Evolutionary conservation across 1,140 invertebrate species (phyloP).

Genomic region (Grapholita molesta): DNA sequence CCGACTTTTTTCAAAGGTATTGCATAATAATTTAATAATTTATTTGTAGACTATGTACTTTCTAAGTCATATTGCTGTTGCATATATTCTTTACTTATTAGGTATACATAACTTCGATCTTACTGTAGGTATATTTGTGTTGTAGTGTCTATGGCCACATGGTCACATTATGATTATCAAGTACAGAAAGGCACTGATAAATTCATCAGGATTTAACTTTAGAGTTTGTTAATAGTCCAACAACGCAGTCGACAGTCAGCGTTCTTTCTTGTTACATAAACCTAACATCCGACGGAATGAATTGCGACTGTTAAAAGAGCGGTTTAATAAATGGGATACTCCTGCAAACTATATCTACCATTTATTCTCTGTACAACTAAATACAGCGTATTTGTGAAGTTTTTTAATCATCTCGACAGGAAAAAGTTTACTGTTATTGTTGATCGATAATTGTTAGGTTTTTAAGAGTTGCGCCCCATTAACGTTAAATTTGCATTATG

Average conservation of each 20-base stretch:
- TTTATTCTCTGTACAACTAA: not conserved
- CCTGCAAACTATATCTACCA: too few species aligned
- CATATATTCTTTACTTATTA: constrained; percentile 8
- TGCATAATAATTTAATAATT: constrained; percentile 8
- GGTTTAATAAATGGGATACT: too few species aligned
- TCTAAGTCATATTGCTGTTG: not conserved
- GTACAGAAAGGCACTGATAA: not conserved
- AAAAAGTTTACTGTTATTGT: constrained; percentile 49
- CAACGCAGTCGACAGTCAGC: not conserved
- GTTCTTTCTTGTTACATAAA: too few species aligned
- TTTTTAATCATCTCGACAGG: not conserved
- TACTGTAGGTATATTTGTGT: constrained; percentile 4
- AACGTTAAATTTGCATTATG: constrained; percentile 58
- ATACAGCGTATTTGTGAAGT: not conserved
- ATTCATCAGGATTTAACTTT: too few species aligned
- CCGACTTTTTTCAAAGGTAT: constrained; percentile 17
- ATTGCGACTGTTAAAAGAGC: too few species aligned
- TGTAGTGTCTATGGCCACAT: not conserved
- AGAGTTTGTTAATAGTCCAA: too few species aligned
- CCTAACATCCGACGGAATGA: too few species aligned
- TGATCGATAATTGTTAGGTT: constrained; percentile 55
- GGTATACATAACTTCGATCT: not conserved
- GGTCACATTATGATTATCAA: not conserved
- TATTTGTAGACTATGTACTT: not conserved
- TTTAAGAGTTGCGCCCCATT: constrained; percentile 63